Percentiles rank a stretch among this genome's conserved stretches.
Evolutionary conservation across 1,140 invertebrate genomes (phyloP).

Genomic region (Spodoptera litura): DNA sequence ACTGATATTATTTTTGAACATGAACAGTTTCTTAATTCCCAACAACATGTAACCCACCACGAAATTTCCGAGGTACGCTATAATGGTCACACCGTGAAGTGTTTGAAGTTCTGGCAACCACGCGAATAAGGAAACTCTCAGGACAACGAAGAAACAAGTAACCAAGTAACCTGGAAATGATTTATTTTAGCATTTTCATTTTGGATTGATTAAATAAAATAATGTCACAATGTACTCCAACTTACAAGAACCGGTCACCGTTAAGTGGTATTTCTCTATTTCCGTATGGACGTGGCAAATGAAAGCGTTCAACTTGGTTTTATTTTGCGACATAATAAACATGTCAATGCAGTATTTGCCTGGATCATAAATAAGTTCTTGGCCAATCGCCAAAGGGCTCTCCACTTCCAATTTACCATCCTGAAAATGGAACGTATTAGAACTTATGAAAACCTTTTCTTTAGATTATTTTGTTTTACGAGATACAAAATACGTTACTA

Average conservation of each 20-base stretch:
- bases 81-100: not conserved
- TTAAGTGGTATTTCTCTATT: not conserved
- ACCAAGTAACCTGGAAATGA: not conserved
- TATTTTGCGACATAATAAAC: not conserved
- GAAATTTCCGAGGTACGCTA: conserved; percentile 22
- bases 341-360: conserved; percentile 5
- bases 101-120: conserved; percentile 5
- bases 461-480: no score
- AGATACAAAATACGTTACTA: no score
- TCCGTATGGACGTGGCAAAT: not conserved
- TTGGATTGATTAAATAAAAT: no score
- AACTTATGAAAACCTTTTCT: no score
- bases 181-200: no score
- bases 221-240: no score
- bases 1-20: not conserved
- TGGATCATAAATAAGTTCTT: not conserved
- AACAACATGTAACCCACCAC: not conserved
- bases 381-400: not conserved
- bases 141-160: conserved; percentile 2
- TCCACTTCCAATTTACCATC: not conserved
- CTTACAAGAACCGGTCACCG: not conserved
- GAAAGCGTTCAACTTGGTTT: not conserved
- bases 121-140: not conserved
- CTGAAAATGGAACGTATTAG: not conserved
- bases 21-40: not conserved